Percentiles rank a stretch among this genome's conserved stretches.
phyloP scores from a whole-genome alignment of 2,113 vertebrate genomes.

The Dryoscopus gambensis region DNA sequence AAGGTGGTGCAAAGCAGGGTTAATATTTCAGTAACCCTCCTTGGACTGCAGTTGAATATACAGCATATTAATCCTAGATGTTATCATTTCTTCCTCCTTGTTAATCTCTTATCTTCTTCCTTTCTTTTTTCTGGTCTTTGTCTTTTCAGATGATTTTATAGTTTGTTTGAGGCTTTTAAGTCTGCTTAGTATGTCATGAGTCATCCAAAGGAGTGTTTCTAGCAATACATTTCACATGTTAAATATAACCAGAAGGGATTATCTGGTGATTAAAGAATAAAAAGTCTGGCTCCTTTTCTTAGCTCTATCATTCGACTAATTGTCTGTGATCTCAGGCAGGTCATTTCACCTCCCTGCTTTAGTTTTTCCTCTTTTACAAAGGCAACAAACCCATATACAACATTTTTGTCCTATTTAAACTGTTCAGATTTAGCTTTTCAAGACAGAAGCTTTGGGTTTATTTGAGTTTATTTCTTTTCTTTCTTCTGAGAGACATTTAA shows the following conservation, averaged over 20 bases:
- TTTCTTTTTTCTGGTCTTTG: constrained; percentile 63
- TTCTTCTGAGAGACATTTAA: not conserved
- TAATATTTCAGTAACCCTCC: constrained; percentile 21
- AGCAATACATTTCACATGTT: constrained; percentile 60
- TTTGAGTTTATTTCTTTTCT: not conserved
- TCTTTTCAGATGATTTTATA: constrained; percentile 58
- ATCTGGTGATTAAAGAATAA: constrained; percentile 65
- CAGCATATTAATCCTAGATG: constrained; percentile 42
- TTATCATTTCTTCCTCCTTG: constrained; percentile 37
- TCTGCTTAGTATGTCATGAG: constrained; percentile 53
- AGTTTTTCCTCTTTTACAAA: constrained; percentile 38
- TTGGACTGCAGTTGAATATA: not conserved
- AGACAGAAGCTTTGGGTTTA: not conserved
- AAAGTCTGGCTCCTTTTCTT: constrained; percentile 56
- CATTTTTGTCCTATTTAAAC: constrained; percentile 23
- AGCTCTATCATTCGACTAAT: constrained; percentile 46
- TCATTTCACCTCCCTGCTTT: constrained; percentile 51
- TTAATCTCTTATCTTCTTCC: constrained; percentile 61
- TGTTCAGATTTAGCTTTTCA: not conserved
- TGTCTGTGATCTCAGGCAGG: constrained; percentile 49
- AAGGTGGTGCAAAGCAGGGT: constrained; percentile 6
- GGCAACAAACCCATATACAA: not conserved
- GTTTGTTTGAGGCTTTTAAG: constrained; percentile 59
- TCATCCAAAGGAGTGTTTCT: constrained; percentile 61
- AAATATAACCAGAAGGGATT: constrained; percentile 63